These are phyloP conservation scores for Plemyria rubiginata DNA, from an alignment of 2,888 invertebrate species.

Conservation along the genomic window DNA sequence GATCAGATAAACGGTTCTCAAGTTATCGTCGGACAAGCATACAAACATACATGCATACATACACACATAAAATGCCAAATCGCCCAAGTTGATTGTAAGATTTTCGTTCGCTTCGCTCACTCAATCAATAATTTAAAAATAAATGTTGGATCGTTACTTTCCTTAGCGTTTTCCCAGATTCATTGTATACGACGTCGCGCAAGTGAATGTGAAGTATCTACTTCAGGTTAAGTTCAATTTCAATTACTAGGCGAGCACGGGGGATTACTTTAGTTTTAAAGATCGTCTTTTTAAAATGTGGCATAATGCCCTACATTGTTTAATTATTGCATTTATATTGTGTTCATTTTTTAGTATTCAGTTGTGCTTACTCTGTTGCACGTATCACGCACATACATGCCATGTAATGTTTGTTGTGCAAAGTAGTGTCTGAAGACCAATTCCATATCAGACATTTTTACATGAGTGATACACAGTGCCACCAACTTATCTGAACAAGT, in stretches of 20 bases:
- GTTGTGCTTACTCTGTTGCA: neutral
- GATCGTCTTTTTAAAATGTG: neutral
- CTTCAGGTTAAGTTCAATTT: slow-evolving; percentile 94
- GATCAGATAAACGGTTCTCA: too few species aligned
- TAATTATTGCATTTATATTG: neutral
- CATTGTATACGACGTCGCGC: slow-evolving; percentile 98
- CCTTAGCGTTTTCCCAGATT: slow-evolving; percentile 80
- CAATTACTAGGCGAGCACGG: slow-evolving; percentile 77
- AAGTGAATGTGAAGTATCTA: slow-evolving; percentile 96
- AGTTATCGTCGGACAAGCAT: too few species aligned
- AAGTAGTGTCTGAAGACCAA: too few species aligned
- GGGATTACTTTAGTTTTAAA: slow-evolving; percentile 1
- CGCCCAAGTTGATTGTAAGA: too few species aligned
- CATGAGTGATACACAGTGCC: too few species aligned
- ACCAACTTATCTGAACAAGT: too few species aligned
- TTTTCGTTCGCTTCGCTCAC: too few species aligned
- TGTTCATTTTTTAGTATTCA: slow-evolving; percentile 1
- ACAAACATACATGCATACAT: too few species aligned
- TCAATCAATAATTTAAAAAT: too few species aligned
- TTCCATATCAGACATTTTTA: too few species aligned
- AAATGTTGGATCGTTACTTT: slow-evolving; percentile 39
- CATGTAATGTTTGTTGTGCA: neutral
- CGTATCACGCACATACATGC: neutral
- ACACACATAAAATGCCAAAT: too few species aligned
- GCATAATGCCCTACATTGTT: neutral